These are phyloP conservation scores for Habroteleia sp. DNA, from an alignment of 2,888 invertebrate genomes.

Conservation along the genomic window DNA sequence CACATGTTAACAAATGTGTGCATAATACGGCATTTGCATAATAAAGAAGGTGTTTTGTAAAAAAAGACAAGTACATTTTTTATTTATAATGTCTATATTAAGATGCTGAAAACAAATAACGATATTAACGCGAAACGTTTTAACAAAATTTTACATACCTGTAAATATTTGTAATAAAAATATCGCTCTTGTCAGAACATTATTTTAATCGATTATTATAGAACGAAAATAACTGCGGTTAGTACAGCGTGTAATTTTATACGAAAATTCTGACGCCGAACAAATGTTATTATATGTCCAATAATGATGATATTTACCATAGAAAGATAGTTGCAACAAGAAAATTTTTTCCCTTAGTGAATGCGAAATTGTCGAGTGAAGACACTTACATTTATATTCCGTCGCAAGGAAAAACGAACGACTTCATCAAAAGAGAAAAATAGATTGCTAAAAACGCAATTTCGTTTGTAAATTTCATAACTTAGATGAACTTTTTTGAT, in stretches of 20 bases:
- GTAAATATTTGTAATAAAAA: background rate
- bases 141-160: background rate
- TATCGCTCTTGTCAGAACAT: background rate
- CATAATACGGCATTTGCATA: too few relatives aligned
- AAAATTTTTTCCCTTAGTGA: slow-evolving; percentile 21
- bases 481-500: slow-evolving; percentile 30
- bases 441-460: slow-evolving; percentile 30
- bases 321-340: slow-evolving; percentile 25
- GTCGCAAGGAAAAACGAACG: slow-evolving; percentile 19
- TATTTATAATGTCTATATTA: too few relatives aligned
- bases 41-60: too few relatives aligned
- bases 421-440: slow-evolving; percentile 39
- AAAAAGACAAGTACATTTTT: too few relatives aligned
- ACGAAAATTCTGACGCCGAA: slow-evolving; percentile 14
- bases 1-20: too few relatives aligned
- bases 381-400: slow-evolving; percentile 40
- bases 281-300: slow-evolving; percentile 31
- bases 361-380: slow-evolving; percentile 23
- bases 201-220: background rate
- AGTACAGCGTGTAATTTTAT: slow-evolving; percentile 1
- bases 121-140: too few relatives aligned
- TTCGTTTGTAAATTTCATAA: slow-evolving; percentile 34
- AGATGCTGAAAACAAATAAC: too few relatives aligned
- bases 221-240: background rate
- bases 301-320: slow-evolving; percentile 35